phyloP scores from a whole-genome alignment of 2,113 vertebrate genomes.

The Aphyosemion australe region DNA sequence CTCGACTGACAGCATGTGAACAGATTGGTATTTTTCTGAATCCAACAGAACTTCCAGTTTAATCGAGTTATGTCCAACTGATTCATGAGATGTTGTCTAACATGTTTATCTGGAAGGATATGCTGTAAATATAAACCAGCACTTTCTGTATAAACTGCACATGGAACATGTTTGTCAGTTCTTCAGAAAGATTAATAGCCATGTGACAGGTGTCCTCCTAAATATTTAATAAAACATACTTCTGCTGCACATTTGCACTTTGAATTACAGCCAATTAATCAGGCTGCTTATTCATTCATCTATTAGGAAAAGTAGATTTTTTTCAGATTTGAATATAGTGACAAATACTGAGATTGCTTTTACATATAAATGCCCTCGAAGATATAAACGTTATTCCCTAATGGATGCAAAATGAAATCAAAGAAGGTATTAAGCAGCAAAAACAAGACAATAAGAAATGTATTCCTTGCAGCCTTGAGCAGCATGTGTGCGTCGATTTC shows the following conservation, averaged over 20 bases:
- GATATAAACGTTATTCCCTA: not conserved
- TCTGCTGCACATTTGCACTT: not conserved
- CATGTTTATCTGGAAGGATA: conserved; percentile 25
- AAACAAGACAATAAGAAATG: conserved; percentile 27
- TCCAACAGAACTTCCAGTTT: conserved; percentile 4
- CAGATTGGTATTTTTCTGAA: conserved; percentile 8
- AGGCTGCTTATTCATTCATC: not conserved
- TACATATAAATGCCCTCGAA: not conserved
- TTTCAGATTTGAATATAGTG: too few relatives aligned
- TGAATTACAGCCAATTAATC: conserved; percentile 9
- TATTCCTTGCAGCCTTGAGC: conserved; percentile 17
- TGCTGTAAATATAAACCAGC: conserved; percentile 30
- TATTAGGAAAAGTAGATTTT: not conserved
- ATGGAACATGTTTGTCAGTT: conserved; percentile 9
- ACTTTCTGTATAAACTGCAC: conserved; percentile 4
- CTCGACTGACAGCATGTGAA: conserved; percentile 27
- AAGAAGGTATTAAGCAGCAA: not conserved
- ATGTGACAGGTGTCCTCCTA: not conserved
- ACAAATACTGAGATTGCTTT: not conserved
- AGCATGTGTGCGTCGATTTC: conserved; percentile 12
- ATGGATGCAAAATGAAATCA: not conserved
- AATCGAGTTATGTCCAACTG: conserved; percentile 17
- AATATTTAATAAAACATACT: conserved; percentile 1
- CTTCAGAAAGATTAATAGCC: conserved; percentile 5
- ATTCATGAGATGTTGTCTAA: conserved; percentile 33